A percentile compares a stretch with the other conserved stretches of the same genome.
Evolutionary conservation across 1,140 invertebrate species (phyloP).

Genomic region (Marisa cornuarietis): DNA sequence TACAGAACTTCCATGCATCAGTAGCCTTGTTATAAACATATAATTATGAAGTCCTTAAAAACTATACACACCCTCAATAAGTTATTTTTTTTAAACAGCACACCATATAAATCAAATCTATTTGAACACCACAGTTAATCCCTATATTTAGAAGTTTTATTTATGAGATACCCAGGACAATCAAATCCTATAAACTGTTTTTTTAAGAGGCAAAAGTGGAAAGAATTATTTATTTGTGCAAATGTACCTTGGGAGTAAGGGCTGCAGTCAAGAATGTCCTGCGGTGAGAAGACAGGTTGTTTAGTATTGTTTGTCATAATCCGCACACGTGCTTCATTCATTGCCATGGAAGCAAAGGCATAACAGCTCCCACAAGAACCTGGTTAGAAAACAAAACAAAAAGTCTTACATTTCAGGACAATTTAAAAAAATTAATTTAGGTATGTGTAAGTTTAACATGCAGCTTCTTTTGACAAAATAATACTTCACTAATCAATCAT

Average conservation of each 20-base stretch:
- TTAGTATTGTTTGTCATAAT: slow-evolving; percentile 67
- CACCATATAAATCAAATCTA: not conserved
- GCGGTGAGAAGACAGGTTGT: slow-evolving; percentile 65
- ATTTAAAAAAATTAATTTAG: not conserved
- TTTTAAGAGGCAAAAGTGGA: no score
- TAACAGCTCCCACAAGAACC: slow-evolving; percentile 70
- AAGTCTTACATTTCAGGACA: not conserved
- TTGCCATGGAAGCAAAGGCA: slow-evolving; percentile 69
- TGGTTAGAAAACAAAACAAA: slow-evolving; percentile 17
- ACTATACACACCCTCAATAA: not conserved
- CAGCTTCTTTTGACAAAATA: not conserved
- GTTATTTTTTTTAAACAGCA: not conserved
- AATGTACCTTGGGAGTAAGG: slow-evolving; percentile 65
- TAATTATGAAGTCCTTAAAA: no score
- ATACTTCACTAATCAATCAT: not conserved
- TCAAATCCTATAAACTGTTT: no score
- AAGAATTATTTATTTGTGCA: not conserved
- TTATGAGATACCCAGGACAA: no score
- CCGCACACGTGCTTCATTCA: slow-evolving; percentile 66
- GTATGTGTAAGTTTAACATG: not conserved
- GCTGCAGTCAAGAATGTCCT: slow-evolving; percentile 70
- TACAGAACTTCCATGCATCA: not conserved
- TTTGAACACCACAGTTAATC: not conserved
- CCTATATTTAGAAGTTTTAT: not conserved
- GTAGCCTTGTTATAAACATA: no score